Percentiles rank a stretch among this genome's conserved stretches.
These are phyloP conservation scores for Pristionchus mayeri DNA, from an alignment of 2,888 invertebrate genomes.

Conservation along the genomic window DNA sequence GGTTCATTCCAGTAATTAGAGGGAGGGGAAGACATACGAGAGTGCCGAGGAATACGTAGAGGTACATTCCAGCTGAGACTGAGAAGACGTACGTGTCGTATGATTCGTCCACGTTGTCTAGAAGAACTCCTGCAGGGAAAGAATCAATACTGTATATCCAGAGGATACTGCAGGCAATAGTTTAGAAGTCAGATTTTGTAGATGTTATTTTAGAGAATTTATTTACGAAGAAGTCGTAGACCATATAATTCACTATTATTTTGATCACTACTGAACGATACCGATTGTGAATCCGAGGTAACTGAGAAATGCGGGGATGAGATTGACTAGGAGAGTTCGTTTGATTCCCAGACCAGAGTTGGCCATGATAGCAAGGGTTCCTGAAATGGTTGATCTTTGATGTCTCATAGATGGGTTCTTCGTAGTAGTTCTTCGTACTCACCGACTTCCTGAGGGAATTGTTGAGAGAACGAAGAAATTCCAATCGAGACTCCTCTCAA, in stretches of 20 bases:
- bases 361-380: conserved; percentile 70
- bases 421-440: neutral
- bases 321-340: conserved; percentile 67
- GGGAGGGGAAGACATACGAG: conserved; percentile 68
- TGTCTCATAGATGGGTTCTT: neutral
- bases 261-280: no score
- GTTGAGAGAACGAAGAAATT: conserved; percentile 72
- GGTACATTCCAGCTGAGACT: conserved; percentile 73
- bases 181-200: no score
- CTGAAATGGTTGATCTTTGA: conserved; percentile 49
- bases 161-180: no score
- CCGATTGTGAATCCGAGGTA: conserved; percentile 68
- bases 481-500: conserved; percentile 70
- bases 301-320: conserved; percentile 69
- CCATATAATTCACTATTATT: conserved; percentile 35
- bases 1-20: no score
- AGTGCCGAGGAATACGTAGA: conserved; percentile 75
- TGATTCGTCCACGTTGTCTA: conserved; percentile 37
- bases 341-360: conserved; percentile 72
- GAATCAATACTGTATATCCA: neutral
- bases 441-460: conserved; percentile 74
- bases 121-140: conserved; percentile 6
- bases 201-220: neutral
- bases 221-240: neutral
- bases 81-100: conserved; percentile 73